phyloP scores from a whole-genome alignment of 1,140 invertebrate genomes.

The Zaprionus lachaisei region DNA sequence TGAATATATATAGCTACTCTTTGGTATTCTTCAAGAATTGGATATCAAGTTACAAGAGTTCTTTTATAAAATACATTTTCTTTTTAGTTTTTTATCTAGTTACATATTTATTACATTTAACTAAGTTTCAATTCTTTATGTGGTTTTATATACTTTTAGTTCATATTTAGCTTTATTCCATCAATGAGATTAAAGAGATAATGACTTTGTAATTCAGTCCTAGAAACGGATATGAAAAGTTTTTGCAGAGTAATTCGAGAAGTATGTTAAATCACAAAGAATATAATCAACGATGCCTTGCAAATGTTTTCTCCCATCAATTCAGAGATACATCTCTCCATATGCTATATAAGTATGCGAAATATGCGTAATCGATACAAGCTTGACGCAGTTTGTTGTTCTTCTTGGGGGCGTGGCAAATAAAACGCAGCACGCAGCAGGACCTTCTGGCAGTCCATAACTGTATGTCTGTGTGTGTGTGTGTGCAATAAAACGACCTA shows the following conservation, averaged over 20 bases:
- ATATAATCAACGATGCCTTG: slow-evolving; percentile 6
- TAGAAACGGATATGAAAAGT: slow-evolving; percentile 65
- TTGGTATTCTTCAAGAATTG: slow-evolving; percentile 1
- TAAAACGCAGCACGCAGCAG: slow-evolving; percentile 4
- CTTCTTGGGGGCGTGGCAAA: slow-evolving; percentile 7
- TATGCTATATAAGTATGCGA: slow-evolving; percentile 1
- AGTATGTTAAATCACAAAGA: neutral
- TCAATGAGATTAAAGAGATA: slow-evolving; percentile 22
- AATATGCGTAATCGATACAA: slow-evolving; percentile 9
- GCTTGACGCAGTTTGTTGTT: neutral
- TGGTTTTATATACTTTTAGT: neutral
- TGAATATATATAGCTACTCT: slow-evolving; percentile 15
- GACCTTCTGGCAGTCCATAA: slow-evolving; percentile 25
- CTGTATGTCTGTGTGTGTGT: slow-evolving; percentile 8
- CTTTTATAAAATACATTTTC: slow-evolving; percentile 3
- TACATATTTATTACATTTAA: slow-evolving; percentile 12
- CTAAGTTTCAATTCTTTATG: neutral
- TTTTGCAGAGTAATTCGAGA: slow-evolving; percentile 24
- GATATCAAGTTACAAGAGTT: slow-evolving; percentile 5
- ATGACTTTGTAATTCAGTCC: slow-evolving; percentile 55
- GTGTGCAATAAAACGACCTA: slow-evolving; percentile 57
- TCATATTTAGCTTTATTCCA: neutral
- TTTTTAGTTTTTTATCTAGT: slow-evolving; percentile 3
- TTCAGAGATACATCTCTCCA: neutral
- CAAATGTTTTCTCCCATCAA: neutral